Evolutionary conservation across 1,140 invertebrate species (phyloP).

Genomic region (Cephus cinctus): DNA sequence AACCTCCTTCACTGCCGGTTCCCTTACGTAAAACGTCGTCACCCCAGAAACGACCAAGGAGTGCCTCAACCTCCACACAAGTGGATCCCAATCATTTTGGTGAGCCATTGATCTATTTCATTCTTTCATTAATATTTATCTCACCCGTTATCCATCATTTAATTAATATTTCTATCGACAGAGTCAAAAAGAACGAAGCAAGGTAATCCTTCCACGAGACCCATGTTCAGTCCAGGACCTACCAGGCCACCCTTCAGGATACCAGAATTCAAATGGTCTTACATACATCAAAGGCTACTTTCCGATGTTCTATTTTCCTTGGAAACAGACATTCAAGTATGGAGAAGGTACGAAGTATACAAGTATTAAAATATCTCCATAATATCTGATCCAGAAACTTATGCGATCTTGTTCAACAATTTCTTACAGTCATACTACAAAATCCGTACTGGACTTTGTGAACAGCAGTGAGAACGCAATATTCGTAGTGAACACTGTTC

Average conservation of each 20-base stretch:
- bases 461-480: constrained; percentile 98
- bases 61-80: constrained; percentile 76
- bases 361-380: too few relatives aligned
- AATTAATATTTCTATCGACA: constrained; percentile 22
- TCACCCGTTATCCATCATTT: too few relatives aligned
- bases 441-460: constrained; percentile 96
- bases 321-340: constrained; percentile 96
- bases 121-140: too few relatives aligned
- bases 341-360: constrained; percentile 80
- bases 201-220: constrained; percentile 62
- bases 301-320: constrained; percentile 96
- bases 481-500: constrained; percentile 98
- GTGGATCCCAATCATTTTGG: constrained; percentile 80
- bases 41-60: constrained; percentile 68
- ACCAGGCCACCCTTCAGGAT: constrained; percentile 96
- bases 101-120: constrained; percentile 49
- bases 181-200: constrained; percentile 60
- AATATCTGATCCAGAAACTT: too few relatives aligned
- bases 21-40: constrained; percentile 45
- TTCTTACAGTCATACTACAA: constrained; percentile 85
- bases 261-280: constrained; percentile 99
- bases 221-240: constrained; percentile 94
- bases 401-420: too few relatives aligned
- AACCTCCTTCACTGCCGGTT: constrained; percentile 46
- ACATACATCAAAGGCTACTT: constrained; percentile 94